A percentile compares a stretch with the other conserved stretches of the same genome.
phyloP scores from a whole-genome alignment of 1,140 invertebrate species.

The Bombus pyrosoma region DNA sequence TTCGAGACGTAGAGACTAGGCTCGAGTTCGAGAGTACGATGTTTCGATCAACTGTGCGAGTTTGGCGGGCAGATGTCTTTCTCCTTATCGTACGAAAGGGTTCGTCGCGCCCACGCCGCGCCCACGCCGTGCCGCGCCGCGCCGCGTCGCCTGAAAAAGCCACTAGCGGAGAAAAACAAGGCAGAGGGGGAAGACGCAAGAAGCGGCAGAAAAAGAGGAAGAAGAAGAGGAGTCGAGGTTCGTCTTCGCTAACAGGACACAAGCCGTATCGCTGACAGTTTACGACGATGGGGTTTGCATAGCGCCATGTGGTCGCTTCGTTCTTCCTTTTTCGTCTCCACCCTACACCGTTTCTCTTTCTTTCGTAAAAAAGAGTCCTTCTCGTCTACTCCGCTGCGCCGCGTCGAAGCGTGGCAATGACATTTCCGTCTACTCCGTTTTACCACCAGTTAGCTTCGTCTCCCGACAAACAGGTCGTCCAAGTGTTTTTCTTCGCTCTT shows the following conservation, averaged over 20 bases:
- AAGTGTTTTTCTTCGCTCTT: constrained; percentile 53
- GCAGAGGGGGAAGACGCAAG: constrained; percentile 1
- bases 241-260: constrained; percentile 48
- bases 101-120: not conserved
- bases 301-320: constrained; percentile 77
- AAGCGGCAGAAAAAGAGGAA: constrained; percentile 21
- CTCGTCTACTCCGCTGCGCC: constrained; percentile 50
- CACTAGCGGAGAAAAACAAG: not conserved
- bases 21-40: not conserved
- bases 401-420: constrained; percentile 63
- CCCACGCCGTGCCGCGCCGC: constrained; percentile 10
- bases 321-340: constrained; percentile 52
- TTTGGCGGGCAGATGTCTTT: constrained; percentile 54
- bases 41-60: not conserved
- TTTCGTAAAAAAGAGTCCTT: constrained; percentile 24
- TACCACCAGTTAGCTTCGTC: constrained; percentile 4
- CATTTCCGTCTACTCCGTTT: constrained; percentile 64
- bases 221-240: constrained; percentile 18
- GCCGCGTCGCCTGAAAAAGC: not conserved
- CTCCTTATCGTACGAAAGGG: constrained; percentile 34
- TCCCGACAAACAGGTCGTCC: constrained; percentile 59
- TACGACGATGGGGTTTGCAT: constrained; percentile 66
- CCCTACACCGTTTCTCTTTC: constrained; percentile 17
- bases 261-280: constrained; percentile 68
- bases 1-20: too few species aligned